A percentile compares a stretch with the other conserved stretches of the same genome.
These are phyloP conservation scores for Boloria selene DNA, from an alignment of 2,888 invertebrate species.

Conservation along the genomic window DNA sequence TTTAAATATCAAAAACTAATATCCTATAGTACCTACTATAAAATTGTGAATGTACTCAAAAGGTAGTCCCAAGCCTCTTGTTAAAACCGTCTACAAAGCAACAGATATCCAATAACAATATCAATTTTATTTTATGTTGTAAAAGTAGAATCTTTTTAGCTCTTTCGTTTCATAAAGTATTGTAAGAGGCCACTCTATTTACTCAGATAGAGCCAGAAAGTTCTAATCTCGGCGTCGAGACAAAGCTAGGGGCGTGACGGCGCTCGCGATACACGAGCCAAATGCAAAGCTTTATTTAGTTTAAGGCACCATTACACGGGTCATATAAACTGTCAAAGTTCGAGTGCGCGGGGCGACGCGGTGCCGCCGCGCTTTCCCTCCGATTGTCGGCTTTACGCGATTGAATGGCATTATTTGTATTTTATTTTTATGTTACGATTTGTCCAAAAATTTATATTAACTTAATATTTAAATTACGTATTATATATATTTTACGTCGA, in stretches of 20 bases:
- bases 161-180: constrained; percentile 28
- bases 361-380: constrained; percentile 49
- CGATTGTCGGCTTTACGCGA: constrained; percentile 52
- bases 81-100: constrained; percentile 2
- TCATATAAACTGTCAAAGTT: constrained; percentile 82
- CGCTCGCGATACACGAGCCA: constrained; percentile 62
- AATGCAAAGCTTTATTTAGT: constrained; percentile 80
- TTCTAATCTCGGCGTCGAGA: constrained; percentile 65
- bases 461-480: not conserved
- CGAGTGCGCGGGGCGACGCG: constrained; percentile 59
- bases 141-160: constrained; percentile 21
- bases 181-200: constrained; percentile 34
- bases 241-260: constrained; percentile 65
- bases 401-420: constrained; percentile 58
- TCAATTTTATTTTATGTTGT: constrained; percentile 17
- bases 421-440: constrained; percentile 23
- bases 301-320: constrained; percentile 80
- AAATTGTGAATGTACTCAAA: not conserved
- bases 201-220: constrained; percentile 44
- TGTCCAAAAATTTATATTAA: not conserved
- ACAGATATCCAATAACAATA: constrained; percentile 13
- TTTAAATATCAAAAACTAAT: not conserved
- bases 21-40: constrained; percentile 2
- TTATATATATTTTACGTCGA: not conserved
- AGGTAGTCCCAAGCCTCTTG: not conserved